Conservation (phyloP, 2,113 vertebrate genomes). For the Dermatemys mawii region DNA sequence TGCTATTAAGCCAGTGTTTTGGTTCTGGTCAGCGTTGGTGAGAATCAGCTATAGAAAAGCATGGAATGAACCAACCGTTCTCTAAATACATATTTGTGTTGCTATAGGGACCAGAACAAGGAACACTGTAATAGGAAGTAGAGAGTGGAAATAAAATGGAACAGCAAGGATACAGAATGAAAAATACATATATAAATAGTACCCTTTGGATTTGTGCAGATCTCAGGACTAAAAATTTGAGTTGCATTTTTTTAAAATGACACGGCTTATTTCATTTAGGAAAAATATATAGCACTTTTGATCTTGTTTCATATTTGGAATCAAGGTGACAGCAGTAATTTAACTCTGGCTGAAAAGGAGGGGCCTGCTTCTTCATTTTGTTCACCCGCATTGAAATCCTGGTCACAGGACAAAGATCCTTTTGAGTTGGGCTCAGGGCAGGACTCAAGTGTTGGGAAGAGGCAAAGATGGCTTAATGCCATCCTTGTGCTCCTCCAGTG, state of each 20-base stretch:
- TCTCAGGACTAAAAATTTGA: neutral
- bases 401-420: rapidly evolving
- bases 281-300: neutral
- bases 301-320: neutral
- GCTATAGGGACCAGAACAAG: neutral
- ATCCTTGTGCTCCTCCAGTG: rapidly evolving
- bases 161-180: neutral
- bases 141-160: neutral
- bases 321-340: neutral
- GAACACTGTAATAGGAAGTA: neutral
- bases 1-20: constrained; percentile 13
- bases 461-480: neutral
- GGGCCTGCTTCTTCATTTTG: rapidly evolving
- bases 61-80: neutral
- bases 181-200: neutral
- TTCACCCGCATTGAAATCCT: neutral
- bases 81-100: neutral
- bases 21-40: neutral
- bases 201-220: neutral
- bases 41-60: neutral
- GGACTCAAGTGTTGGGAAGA: neutral
- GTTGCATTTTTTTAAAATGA: neutral
- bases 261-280: neutral
- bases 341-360: rapidly evolving
- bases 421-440: neutral